Percentiles rank a stretch among this genome's conserved stretches.
phyloP scores from a whole-genome alignment of 2,113 vertebrate species.

The Bos indicus region DNA sequence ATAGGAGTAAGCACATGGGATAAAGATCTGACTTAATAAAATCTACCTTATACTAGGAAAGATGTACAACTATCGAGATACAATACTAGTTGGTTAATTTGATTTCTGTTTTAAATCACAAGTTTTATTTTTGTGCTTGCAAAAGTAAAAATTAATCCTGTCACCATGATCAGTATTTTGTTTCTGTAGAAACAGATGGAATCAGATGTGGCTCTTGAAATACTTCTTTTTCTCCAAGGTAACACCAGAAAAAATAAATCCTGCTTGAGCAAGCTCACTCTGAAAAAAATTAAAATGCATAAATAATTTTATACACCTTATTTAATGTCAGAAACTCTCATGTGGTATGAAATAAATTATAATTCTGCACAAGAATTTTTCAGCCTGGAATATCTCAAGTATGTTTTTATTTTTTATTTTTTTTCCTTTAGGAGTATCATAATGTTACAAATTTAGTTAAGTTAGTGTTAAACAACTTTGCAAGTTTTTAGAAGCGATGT shows the following conservation, averaged over 20 bases:
- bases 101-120: not conserved
- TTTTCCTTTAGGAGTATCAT: not conserved
- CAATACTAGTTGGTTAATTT: not conserved
- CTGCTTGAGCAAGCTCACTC: not conserved
- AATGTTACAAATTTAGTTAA: not conserved
- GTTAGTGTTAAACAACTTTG: not conserved
- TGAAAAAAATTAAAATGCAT: slow-evolving; percentile 22
- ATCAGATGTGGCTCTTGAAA: not conserved
- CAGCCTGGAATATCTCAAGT: not conserved
- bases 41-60: not conserved
- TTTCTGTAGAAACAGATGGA: not conserved
- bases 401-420: not conserved
- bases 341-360: not conserved
- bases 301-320: not conserved
- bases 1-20: not conserved
- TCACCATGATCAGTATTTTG: not conserved
- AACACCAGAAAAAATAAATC: not conserved
- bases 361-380: not conserved
- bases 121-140: not conserved
- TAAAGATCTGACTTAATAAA: not conserved
- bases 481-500: not conserved
- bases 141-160: not conserved
- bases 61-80: not conserved
- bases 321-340: slow-evolving; percentile 9
- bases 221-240: not conserved